phyloP scores from a whole-genome alignment of 2,888 invertebrate species.

The Allolobophora icterica region DNA sequence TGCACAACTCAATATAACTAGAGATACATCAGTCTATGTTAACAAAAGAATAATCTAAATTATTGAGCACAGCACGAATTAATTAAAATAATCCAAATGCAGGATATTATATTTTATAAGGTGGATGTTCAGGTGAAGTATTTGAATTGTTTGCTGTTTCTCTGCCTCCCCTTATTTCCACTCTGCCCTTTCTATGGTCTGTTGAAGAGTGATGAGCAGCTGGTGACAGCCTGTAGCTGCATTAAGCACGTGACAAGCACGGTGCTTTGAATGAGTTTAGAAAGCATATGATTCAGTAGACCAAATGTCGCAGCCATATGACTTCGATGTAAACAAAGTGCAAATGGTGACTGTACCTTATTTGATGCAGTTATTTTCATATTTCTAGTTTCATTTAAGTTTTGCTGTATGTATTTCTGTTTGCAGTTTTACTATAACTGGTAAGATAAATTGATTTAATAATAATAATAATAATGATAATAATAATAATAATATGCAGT shows the following conservation, averaged over 20 bases:
- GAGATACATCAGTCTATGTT: too few relatives aligned
- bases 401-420: background rate
- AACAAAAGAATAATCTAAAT: too few relatives aligned
- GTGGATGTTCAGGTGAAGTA: background rate
- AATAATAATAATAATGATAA: background rate
- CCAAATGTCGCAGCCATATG: background rate
- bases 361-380: background rate
- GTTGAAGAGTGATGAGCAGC: background rate
- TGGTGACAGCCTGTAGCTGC: background rate
- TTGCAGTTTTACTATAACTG: background rate
- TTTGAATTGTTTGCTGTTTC: background rate
- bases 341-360: background rate
- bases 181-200: background rate
- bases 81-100: background rate
- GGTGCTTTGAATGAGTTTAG: background rate
- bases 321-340: background rate
- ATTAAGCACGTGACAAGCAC: background rate
- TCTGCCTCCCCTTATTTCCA: slow-evolving; percentile 3
- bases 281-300: slow-evolving; percentile 2
- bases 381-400: too few relatives aligned
- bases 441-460: background rate
- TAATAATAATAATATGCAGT: too few relatives aligned
- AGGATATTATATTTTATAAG: background rate
- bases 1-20: too few relatives aligned
- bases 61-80: too few relatives aligned